Percentiles rank a stretch among this genome's conserved stretches.
These are phyloP conservation scores for Chironomus striatipennis DNA, from an alignment of 1,140 invertebrate genomes.

Conservation along the genomic window DNA sequence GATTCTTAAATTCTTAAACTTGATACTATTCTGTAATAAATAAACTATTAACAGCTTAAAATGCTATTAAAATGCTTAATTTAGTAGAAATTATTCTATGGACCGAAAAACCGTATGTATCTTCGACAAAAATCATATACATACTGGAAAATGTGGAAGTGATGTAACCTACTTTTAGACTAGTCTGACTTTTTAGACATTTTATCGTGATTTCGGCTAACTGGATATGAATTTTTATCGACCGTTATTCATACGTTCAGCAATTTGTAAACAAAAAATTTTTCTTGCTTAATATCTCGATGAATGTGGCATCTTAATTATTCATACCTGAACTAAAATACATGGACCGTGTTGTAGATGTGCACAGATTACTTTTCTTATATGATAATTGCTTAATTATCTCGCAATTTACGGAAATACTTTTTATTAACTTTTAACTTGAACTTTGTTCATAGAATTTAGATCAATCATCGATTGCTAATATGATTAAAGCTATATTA, in stretches of 20 bases:
- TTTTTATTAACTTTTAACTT: no score
- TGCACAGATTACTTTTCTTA: no score
- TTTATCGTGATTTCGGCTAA: background rate
- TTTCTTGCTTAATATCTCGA: no score
- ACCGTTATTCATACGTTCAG: no score
- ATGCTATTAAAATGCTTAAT: conserved; percentile 14
- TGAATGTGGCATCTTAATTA: no score
- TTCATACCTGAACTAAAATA: background rate
- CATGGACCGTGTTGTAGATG: no score
- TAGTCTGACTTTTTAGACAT: background rate
- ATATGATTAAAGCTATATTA: no score
- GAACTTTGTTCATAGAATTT: no score
- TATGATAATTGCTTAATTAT: no score
- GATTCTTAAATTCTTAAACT: background rate
- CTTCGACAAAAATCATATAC: background rate
- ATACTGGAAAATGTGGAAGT: background rate
- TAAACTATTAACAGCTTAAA: conserved; percentile 7
- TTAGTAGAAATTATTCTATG: background rate
- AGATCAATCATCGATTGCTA: no score
- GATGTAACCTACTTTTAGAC: no score
- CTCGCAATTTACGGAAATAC: no score
- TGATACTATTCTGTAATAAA: background rate
- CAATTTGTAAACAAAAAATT: background rate
- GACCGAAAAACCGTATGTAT: background rate
- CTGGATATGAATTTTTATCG: background rate